These are phyloP conservation scores for Parascotia fuliginaria DNA, from an alignment of 2,888 invertebrate genomes.

Conservation along the genomic window DNA sequence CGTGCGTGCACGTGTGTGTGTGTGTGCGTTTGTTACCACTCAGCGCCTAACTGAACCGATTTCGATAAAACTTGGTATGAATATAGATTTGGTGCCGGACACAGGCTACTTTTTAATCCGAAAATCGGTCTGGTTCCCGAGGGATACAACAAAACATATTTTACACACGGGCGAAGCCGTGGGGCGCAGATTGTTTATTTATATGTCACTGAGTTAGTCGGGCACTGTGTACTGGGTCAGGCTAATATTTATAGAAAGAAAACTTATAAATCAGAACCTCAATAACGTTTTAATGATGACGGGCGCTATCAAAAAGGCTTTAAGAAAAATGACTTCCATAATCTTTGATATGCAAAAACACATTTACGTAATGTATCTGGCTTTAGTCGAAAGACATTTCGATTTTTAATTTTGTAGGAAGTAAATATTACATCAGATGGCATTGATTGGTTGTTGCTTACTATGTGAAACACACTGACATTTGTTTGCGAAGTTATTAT, in stretches of 20 bases:
- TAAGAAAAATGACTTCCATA: no score
- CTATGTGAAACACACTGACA: slow-evolving; percentile 14
- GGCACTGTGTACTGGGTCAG: neutral
- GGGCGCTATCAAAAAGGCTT: no score
- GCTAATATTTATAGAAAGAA: neutral
- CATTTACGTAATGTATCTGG: slow-evolving; percentile 24
- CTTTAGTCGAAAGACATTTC: slow-evolving; percentile 26
- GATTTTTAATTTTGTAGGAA: slow-evolving; percentile 30
- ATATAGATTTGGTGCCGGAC: no score
- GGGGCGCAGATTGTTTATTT: no score
- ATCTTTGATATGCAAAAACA: slow-evolving; percentile 1
- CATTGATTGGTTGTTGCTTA: slow-evolving; percentile 27
- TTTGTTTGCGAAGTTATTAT: slow-evolving; percentile 6
- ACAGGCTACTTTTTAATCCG: no score
- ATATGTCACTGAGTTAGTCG: neutral
- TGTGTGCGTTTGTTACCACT: no score
- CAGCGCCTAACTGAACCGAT: no score
- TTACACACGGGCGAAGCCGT: no score
- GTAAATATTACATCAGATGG: slow-evolving; percentile 36
- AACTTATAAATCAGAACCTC: neutral
- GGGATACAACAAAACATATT: no score
- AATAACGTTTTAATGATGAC: neutral
- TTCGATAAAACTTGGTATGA: no score
- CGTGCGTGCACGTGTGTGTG: no score
- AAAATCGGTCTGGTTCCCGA: no score